Percentiles rank a stretch among this genome's conserved stretches.
phyloP scores from a whole-genome alignment of 2,113 vertebrate species.

The Lathamus discolor region DNA sequence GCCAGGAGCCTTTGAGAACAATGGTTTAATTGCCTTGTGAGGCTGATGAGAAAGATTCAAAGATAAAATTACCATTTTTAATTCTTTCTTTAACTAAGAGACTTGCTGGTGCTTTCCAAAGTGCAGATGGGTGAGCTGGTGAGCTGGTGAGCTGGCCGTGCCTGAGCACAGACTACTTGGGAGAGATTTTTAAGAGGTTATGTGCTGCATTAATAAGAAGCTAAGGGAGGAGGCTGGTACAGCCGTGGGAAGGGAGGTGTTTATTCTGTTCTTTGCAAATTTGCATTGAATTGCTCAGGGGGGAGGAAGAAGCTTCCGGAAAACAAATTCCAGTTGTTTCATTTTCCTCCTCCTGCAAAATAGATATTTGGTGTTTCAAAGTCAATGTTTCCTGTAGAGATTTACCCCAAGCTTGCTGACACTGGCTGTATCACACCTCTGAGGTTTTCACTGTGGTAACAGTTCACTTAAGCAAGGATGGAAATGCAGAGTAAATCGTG shows the following conservation, averaged over 20 bases:
- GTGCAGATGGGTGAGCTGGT: neutral
- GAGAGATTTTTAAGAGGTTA: slow-evolving; percentile 7
- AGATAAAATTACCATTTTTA: neutral
- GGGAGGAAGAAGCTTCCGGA: slow-evolving; percentile 21
- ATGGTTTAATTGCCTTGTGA: neutral
- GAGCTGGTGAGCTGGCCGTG: neutral
- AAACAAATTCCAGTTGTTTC: slow-evolving; percentile 26
- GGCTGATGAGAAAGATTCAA: slow-evolving; percentile 22
- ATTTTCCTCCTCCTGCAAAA: neutral
- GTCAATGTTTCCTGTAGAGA: neutral
- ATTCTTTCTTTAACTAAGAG: neutral
- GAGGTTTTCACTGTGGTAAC: neutral
- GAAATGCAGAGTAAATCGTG: neutral
- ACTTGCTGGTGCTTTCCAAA: neutral
- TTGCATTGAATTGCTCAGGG: slow-evolving; percentile 33
- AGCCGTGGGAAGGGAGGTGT: slow-evolving; percentile 3
- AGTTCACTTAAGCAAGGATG: neutral
- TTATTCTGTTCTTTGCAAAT: slow-evolving; percentile 32
- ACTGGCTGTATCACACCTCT: neutral
- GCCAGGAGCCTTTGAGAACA: neutral
- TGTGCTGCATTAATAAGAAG: slow-evolving; percentile 25
- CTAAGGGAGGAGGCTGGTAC: neutral
- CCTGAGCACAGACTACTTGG: neutral
- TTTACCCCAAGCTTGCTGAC: neutral
- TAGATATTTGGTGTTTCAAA: neutral